phyloP scores from a whole-genome alignment of 2,888 invertebrate genomes.

The Ommatoiulus sabulosus region DNA sequence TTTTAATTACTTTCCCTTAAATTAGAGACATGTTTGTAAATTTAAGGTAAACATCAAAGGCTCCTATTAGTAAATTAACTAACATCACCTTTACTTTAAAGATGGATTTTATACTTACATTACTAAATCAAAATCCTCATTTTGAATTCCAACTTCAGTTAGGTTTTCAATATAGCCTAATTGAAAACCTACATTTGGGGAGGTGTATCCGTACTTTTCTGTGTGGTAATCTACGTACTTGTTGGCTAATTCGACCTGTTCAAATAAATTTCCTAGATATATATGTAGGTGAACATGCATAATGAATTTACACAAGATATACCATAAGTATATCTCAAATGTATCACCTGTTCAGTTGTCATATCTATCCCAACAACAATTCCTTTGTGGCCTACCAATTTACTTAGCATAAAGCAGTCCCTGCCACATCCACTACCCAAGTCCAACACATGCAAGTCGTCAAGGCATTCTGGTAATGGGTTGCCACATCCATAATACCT shows the following conservation, averaged over 20 bases:
- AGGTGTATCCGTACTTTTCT: neutral
- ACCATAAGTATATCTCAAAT: too few species aligned
- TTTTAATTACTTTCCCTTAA: too few species aligned
- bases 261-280: neutral
- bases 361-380: conserved; percentile 32
- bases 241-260: neutral
- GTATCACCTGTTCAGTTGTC: conserved; percentile 22
- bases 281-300: too few species aligned
- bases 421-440: conserved; percentile 42
- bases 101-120: neutral
- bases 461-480: conserved; percentile 38
- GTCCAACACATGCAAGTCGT: neutral
- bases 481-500: conserved; percentile 46
- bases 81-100: too few species aligned
- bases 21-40: too few species aligned
- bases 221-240: conserved; percentile 42
- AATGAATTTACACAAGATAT: too few species aligned
- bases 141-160: neutral
- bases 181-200: neutral
- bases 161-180: neutral
- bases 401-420: conserved; percentile 31
- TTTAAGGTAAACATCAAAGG: too few species aligned
- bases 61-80: too few species aligned
- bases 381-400: conserved; percentile 22
- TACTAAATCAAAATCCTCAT: neutral